Percentiles rank a stretch among this genome's conserved stretches.
phyloP scores from a whole-genome alignment of 37 sponge, comb jelly and placozoan genomes.

The Ephydatia muelleri region DNA sequence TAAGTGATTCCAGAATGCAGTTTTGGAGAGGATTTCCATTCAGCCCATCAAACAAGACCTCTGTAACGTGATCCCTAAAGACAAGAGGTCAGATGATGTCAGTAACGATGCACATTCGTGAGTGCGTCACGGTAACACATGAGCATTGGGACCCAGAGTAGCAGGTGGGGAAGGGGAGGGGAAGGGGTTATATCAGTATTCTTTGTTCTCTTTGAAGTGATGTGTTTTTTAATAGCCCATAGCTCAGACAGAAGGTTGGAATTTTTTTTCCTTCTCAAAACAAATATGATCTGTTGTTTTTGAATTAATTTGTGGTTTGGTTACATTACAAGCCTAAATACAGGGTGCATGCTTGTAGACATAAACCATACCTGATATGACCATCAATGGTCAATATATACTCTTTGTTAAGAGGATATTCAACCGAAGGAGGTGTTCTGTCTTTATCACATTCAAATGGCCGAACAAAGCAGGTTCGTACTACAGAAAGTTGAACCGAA shows the following conservation, averaged over 20 bases:
- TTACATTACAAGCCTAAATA: too few species aligned
- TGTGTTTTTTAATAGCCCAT: too few species aligned
- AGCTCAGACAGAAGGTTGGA: too few species aligned
- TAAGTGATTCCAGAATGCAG: conserved; percentile 56
- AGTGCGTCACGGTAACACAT: too few species aligned
- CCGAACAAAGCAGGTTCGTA: conserved; percentile 70
- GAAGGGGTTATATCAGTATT: too few species aligned
- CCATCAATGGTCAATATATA: conserved; percentile 55
- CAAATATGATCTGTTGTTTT: too few species aligned
- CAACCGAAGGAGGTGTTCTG: conserved; percentile 37
- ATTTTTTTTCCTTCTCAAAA: conserved; percentile 49
- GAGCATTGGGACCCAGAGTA: too few species aligned
- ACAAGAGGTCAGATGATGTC: not conserved
- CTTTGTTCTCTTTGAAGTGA: too few species aligned
- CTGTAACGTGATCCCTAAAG: not conserved
- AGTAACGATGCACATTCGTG: not conserved
- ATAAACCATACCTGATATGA: conserved; percentile 45
- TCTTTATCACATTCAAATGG: conserved; percentile 18
- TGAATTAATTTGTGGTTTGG: too few species aligned
- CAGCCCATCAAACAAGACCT: not conserved
- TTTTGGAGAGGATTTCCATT: conserved; percentile 27
- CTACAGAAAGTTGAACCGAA: conserved; percentile 41
- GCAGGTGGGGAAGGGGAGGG: too few species aligned
- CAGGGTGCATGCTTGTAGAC: not conserved
- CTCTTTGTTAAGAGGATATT: conserved; percentile 62